phyloP scores from a whole-genome alignment of 2,888 invertebrate genomes.

The Cecidostiba fungosa region DNA sequence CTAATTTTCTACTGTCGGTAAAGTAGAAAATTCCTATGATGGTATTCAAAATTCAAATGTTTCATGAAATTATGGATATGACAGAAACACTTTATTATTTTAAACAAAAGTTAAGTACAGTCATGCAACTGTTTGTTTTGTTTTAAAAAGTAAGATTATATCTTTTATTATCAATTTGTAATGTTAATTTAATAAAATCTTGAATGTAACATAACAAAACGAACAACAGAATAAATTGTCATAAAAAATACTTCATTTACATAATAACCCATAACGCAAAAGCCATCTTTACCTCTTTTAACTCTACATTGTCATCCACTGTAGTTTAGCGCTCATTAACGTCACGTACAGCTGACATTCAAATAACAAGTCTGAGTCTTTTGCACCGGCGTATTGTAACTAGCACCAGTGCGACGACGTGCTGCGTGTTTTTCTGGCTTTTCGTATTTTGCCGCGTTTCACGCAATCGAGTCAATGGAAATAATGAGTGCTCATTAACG shows the following conservation, averaged over 20 bases:
- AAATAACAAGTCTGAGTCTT: constrained; percentile 11
- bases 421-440: neutral
- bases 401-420: neutral
- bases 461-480: constrained; percentile 56
- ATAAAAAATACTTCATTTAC: neutral
- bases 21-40: neutral
- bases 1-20: constrained; percentile 7
- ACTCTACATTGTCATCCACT: neutral
- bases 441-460: constrained; percentile 40
- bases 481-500: constrained; percentile 73
- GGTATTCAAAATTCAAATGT: neutral
- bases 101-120: neutral
- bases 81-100: neutral
- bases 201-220: neutral
- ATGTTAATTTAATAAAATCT: neutral
- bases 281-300: neutral
- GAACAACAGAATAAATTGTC: neutral
- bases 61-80: neutral
- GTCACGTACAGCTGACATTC: constrained; percentile 25
- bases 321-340: constrained; percentile 19
- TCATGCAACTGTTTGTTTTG: too few species aligned
- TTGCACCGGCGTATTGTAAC: neutral
- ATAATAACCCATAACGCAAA: neutral
- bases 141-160: neutral
- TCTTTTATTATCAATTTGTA: too few species aligned